Base-by-base conservation (phyloP, 2,113 vertebrate genomes). In the Caranx melampygus region DNA sequence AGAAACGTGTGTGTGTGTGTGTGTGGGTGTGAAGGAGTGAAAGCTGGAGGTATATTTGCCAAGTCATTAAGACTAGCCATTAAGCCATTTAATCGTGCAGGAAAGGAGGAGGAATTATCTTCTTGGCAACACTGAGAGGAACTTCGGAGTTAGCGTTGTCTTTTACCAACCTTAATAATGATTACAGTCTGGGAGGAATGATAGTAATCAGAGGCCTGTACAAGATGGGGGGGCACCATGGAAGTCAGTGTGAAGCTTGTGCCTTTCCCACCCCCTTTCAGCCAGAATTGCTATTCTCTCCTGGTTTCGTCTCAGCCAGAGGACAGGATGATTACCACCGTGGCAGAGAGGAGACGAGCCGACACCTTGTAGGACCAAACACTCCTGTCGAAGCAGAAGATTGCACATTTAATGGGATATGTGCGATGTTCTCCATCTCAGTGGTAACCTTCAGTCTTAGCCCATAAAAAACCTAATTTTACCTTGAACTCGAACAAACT, bases 321-420 rank as follows among this genome's bases (percentile, higher is more conserved):
- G 76, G 92, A 94, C 87, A 89, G 78, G 81, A 91, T 94, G 92
- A 95, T 94, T 95, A 93, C 76, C 80, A 83, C 77, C 59, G 31
- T 90, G 75, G 61, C 31, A 44, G 42, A 55, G 42, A 75, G 59
- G 55, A 64, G 70, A 87, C 77, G 87, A 75, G 66, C 54, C 52
- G 68, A 51, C 65, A 83, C 82, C 78, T 81, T 77, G 11, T 77
- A 33, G 47, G 37, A 49, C 11, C 33, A 40, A 69, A 62, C 45
- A 64, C 20, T 51, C n/a, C 10, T 44, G 15, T 15, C 26, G 45
- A 10, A 62, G 44, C 40, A 52, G 21, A 26, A 20, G 18, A 71
- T 52, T 15, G 7, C 60, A 37, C 40, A 21, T 76, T 13, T 34
- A 75, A 47, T 49, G n/a, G 31, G n/a, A 75, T n/a, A 31, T 55